Evolutionary conservation across 2,888 invertebrate species (phyloP).

Genomic region (Agrochola lota): DNA sequence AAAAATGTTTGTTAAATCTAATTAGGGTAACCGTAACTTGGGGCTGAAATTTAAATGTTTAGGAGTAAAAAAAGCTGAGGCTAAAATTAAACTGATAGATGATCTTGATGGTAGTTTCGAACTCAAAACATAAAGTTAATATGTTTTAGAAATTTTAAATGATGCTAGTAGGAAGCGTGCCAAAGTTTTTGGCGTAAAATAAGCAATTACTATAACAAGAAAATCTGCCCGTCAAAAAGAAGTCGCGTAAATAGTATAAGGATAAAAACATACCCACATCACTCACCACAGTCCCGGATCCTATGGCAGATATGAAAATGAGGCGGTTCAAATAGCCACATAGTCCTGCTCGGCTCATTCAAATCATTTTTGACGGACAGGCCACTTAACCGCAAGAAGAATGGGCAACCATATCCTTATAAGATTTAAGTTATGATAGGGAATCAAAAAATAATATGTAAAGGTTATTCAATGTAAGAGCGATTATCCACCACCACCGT

Average conservation of each 20-base stretch:
- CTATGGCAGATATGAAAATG: conserved; percentile 55
- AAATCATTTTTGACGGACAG: conserved; percentile 53
- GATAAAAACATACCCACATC: conserved; percentile 56
- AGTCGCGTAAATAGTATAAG: conserved; percentile 10
- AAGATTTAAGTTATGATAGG: neutral
- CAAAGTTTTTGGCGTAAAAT: neutral
- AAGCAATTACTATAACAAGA: neutral
- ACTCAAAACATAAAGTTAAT: neutral
- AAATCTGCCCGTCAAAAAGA: conserved; percentile 4
- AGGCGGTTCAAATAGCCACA: conserved; percentile 37
- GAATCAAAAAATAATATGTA: neutral
- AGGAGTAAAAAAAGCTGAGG: neutral
- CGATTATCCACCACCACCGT: too few species aligned
- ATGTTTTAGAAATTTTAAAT: neutral
- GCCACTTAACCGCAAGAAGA: conserved; percentile 35
- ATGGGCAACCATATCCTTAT: conserved; percentile 9
- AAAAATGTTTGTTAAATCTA: conserved; percentile 28
- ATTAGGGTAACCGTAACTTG: conserved; percentile 5
- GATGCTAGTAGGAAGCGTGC: neutral
- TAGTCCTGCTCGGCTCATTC: conserved; percentile 20
- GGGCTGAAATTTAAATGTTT: neutral
- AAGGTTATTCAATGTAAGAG: neutral
- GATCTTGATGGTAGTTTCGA: neutral
- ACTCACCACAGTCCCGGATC: conserved; percentile 53
- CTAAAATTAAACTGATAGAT: neutral